These are phyloP conservation scores for Lucilia sericata DNA, from an alignment of 1,140 invertebrate species.

Conservation along the genomic window DNA sequence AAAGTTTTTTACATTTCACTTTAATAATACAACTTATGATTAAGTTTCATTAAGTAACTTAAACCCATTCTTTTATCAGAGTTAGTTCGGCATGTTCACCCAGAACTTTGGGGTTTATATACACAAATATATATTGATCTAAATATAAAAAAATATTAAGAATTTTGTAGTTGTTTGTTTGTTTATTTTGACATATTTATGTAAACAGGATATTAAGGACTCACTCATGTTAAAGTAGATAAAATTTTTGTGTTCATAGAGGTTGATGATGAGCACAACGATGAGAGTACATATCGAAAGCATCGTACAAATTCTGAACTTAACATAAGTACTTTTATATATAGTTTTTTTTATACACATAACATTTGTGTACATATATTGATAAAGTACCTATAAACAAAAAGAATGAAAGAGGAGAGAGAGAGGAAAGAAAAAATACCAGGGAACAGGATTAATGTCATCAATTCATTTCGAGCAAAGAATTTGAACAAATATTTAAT, in stretches of 20 bases:
- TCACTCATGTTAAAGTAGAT: not conserved
- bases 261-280: not conserved
- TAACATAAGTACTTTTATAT: not conserved
- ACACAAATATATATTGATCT: too few species aligned
- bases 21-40: too few species aligned
- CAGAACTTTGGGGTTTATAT: too few species aligned
- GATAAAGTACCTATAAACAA: slow-evolving; percentile 10
- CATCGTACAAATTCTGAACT: not conserved
- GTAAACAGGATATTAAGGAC: slow-evolving; percentile 39
- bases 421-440: not conserved
- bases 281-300: not conserved
- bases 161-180: slow-evolving; percentile 43
- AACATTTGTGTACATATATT: not conserved
- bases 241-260: not conserved
- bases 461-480: slow-evolving; percentile 34
- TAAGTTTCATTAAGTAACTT: too few species aligned
- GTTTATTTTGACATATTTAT: slow-evolving; percentile 40
- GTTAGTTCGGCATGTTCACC: too few species aligned
- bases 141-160: not conserved
- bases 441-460: slow-evolving; percentile 38
- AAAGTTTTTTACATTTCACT: too few species aligned
- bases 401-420: not conserved
- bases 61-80: too few species aligned
- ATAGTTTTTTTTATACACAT: not conserved
- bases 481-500: slow-evolving; percentile 39